These are phyloP conservation scores for Agrilus biguttatus DNA, from an alignment of 2,888 invertebrate genomes.

Conservation along the genomic window DNA sequence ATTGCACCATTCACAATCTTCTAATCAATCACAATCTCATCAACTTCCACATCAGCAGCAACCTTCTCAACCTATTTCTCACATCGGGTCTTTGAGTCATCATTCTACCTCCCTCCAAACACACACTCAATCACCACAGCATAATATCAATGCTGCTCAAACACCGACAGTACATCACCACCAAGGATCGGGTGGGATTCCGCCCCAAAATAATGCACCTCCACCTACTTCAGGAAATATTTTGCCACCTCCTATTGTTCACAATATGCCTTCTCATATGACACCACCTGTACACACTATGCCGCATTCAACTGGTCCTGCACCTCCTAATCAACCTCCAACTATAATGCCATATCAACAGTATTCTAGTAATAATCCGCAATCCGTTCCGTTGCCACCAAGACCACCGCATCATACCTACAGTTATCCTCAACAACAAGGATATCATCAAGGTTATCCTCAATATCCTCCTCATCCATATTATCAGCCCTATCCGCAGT, in stretches of 20 bases:
- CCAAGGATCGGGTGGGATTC: constrained; percentile 9
- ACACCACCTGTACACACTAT: constrained; percentile 11
- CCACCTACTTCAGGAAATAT: constrained; percentile 3
- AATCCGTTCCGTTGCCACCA: constrained; percentile 38
- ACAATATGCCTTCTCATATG: constrained; percentile 8
- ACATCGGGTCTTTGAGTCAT: not conserved
- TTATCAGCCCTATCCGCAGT: constrained; percentile 39
- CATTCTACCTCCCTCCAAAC: constrained; percentile 6
- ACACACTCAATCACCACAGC: constrained; percentile 18
- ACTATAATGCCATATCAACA: constrained; percentile 31
- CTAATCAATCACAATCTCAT: constrained; percentile 9
- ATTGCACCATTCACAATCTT: constrained; percentile 12
- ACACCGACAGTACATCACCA: constrained; percentile 21
- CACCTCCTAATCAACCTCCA: constrained; percentile 21
- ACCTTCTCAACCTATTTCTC: constrained; percentile 7
- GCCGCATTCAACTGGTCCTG: constrained; percentile 16
- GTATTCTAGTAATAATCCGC: constrained; percentile 26
- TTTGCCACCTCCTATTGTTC: constrained; percentile 7
- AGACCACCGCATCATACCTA: constrained; percentile 40
- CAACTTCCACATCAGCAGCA: constrained; percentile 12
- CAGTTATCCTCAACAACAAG: constrained; percentile 33
- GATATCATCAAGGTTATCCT: constrained; percentile 34
- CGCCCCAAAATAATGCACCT: constrained; percentile 11
- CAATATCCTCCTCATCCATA: constrained; percentile 35
- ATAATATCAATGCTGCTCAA: constrained; percentile 21